Percentiles rank a stretch among this genome's conserved stretches.
phyloP scores from a whole-genome alignment of 64 coral and sea anemone genomes.

The Montipora efflorescens region DNA sequence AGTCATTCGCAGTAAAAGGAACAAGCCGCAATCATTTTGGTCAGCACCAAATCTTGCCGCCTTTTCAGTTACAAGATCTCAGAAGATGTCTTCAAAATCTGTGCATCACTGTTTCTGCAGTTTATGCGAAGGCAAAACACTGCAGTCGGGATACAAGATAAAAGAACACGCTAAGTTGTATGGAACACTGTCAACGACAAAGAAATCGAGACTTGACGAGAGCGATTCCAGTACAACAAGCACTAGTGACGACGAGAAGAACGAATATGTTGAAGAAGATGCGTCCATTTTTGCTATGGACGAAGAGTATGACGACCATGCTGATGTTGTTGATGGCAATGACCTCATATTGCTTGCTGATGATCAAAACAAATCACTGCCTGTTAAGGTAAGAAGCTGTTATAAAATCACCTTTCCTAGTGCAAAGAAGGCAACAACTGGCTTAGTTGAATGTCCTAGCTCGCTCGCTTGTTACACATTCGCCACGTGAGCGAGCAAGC shows the following conservation, averaged over 20 bases:
- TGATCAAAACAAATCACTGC: not conserved
- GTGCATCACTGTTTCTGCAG: conserved; percentile 32
- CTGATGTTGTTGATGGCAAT: not conserved
- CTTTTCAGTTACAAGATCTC: not conserved
- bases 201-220: conserved; percentile 18
- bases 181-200: conserved; percentile 9
- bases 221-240: not conserved
- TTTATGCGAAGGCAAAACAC: conserved; percentile 36
- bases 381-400: not conserved
- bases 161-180: conserved; percentile 35
- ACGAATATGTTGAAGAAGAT: not conserved
- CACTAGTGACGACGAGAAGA: not conserved
- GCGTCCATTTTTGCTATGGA: too few species aligned
- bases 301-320: not conserved
- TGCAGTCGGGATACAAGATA: conserved; percentile 24
- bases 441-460: not conserved
- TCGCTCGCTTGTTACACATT: not conserved
- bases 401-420: not conserved
- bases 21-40: too few species aligned
- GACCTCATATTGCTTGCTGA: not conserved
- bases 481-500: too few species aligned
- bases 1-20: too few species aligned
- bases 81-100: not conserved
- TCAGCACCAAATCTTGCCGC: not conserved
- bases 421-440: not conserved